Evolutionary conservation across 2,888 invertebrate genomes (phyloP), one percentile per base, ranked within the genome.

Genomic region (Myopa testacea): DNA sequence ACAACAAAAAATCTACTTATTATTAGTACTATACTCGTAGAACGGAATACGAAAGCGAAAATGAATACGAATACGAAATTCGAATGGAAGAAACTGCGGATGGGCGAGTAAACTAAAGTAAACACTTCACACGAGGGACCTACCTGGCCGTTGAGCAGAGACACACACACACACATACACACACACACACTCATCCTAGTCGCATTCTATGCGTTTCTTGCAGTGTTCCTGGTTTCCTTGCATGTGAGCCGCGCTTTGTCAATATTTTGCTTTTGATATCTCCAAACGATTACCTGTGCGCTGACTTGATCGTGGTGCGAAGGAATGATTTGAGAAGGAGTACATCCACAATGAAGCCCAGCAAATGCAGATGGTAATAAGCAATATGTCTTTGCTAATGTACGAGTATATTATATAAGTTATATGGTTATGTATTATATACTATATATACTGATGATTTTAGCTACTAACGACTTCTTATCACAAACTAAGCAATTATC

Each of bases 181-280:
- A 55, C n/a, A n/a, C 45, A 45, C 3, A 3, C 7, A 45, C 45
- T 8, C 63, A 74, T 52, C 65, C 65, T 63, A 34, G 74, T 34
- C 52, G 16, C 55, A 14, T 55, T 55, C 14, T 26, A 55, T 52
- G 70, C 34, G 26, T 52, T 34, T 52, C 37, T 62, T 5, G 2
- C 62, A 10, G 62, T 62, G 4, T 34, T 10, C 7, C 8, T 8
- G 5, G 19, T 45, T 40, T 38, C 68, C 45, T 75, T 75, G 68
- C 75, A 75, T 60, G 75, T 75, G n/a, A 19, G 60, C 75, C 75
- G 75, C 85, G 83, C 84, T 85, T 79, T 85, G 85, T 85, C 85
- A 85, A 85, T 85, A 85, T 85, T 85, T 85, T 84, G 82, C 81
- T 80, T 80, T 74, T 71, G 77, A 82, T 78, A 78, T 80, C 78